Base-by-base conservation (phyloP, 1,140 invertebrate species). In the Drusus annulatus region DNA sequence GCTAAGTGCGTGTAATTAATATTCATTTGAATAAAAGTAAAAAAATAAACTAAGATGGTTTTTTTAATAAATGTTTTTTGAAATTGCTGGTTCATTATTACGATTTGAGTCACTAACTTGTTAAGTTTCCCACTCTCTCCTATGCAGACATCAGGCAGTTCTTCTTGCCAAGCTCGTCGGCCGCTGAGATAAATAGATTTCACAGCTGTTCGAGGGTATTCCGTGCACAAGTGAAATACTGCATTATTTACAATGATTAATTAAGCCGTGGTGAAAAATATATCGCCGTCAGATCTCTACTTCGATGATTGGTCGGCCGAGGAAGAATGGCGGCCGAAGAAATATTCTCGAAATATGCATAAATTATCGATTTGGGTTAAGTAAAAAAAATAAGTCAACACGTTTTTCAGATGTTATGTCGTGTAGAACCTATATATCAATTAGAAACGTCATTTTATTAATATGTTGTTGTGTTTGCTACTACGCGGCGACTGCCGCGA, bases 191-290 rank as follows among this genome's bases (percentile, higher is more conserved):
- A 71, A 71, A 71, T 71, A 71, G 68, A 23, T 71, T 51, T 50
- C 51, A 51, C 68, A 71, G 68, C 68, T 71, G 68, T 71, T 65
- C n/a, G 25, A 16, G n/a, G n/a, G 31, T 36, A 65, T 65, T 50
- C 78, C 31, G 19, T 13, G 23, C 58, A 54, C 68, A 28, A 16
- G 36, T 80, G 78, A 80, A 62, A 74, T 74, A 80, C 65, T 36
- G 50, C 71, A 80, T 80, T 80, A 80, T 80, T 75, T 75, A 75
- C 54, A 80, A 74, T 80, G 78, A 79, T 79, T 69, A 79, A 80
- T 80, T 80, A 74, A 16, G 15, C 28, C n/a, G 62, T 68, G 68
- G 54, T 25, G 78, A 80, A 80, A 75, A 63, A 74, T 80, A 74
- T 80, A 80, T 65, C n/a, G 58, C 36, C 71, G 28, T 25, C 50